Conservation (phyloP, 1,140 invertebrate species). For the Muscidifurax raptorellus region DNA sequence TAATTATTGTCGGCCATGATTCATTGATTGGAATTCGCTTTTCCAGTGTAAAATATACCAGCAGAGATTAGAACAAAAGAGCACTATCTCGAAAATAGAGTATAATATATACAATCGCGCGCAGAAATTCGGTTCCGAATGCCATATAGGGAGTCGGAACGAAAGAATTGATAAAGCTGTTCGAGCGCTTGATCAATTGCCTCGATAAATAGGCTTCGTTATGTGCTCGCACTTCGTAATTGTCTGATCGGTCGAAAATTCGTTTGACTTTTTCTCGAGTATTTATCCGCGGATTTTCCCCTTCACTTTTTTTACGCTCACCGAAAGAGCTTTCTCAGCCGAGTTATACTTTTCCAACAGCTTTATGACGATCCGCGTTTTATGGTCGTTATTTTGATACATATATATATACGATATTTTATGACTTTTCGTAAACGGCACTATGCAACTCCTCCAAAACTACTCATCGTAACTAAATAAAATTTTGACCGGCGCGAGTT, state of each 20-base stretch:
- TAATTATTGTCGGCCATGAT: background rate
- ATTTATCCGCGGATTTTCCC: background rate
- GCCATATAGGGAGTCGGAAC: background rate
- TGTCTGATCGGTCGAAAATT: slow-evolving; percentile 1
- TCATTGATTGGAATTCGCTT: background rate
- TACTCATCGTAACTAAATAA: slow-evolving; percentile 21
- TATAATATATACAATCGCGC: too few relatives aligned
- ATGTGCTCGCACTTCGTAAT: slow-evolving; percentile 6
- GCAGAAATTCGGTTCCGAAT: background rate
- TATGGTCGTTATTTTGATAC: slow-evolving; percentile 11
- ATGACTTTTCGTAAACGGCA: slow-evolving; percentile 18
- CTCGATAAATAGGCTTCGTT: background rate
- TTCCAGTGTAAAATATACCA: background rate
- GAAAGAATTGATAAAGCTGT: background rate
- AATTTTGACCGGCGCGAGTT: background rate
- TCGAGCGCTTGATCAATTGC: background rate
- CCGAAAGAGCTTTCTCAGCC: background rate
- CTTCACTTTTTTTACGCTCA: background rate
- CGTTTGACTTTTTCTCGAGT: background rate
- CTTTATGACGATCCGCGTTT: slow-evolving; percentile 1
- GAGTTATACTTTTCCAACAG: background rate
- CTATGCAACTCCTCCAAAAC: background rate
- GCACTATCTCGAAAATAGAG: background rate
- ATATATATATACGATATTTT: background rate
- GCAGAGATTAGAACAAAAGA: background rate